These are phyloP conservation scores for Sakesphorus luctuosus DNA, from an alignment of 2,113 vertebrate species.

Conservation along the genomic window DNA sequence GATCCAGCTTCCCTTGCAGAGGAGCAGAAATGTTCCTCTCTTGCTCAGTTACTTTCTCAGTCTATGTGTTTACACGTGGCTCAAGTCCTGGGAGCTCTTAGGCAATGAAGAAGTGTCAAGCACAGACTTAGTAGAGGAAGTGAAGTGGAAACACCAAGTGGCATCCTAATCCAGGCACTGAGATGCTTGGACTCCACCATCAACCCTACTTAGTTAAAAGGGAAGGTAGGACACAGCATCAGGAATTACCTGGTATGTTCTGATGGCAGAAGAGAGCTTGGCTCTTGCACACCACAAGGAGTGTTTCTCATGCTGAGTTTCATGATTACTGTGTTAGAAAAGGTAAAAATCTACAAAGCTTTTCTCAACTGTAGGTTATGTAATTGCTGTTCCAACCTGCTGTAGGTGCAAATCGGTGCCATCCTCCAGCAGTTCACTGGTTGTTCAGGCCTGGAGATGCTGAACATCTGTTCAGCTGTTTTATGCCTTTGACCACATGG, in stretches of 20 bases:
- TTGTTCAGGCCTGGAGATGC: neutral
- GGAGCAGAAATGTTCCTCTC: neutral
- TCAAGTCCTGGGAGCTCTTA: neutral
- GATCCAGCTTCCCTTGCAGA: neutral
- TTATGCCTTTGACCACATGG: neutral
- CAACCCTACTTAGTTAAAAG: neutral
- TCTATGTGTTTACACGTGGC: neutral
- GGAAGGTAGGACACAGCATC: neutral
- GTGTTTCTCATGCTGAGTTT: neutral
- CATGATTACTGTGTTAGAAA: neutral
- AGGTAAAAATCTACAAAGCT: neutral
- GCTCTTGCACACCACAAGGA: accelerated
- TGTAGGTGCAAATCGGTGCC: neutral
- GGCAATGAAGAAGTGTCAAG: neutral
- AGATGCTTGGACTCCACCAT: neutral
- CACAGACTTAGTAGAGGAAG: neutral
- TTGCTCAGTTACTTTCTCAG: neutral
- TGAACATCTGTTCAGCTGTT: neutral
- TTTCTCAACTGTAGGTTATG: neutral
- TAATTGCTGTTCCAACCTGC: neutral
- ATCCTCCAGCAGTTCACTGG: neutral
- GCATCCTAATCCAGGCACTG: neutral
- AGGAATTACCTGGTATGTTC: neutral
- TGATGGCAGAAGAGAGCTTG: neutral
- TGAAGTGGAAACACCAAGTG: neutral